phyloP scores from a whole-genome alignment of 2,113 vertebrate genomes.

The Chascanopsetta lugubris region DNA sequence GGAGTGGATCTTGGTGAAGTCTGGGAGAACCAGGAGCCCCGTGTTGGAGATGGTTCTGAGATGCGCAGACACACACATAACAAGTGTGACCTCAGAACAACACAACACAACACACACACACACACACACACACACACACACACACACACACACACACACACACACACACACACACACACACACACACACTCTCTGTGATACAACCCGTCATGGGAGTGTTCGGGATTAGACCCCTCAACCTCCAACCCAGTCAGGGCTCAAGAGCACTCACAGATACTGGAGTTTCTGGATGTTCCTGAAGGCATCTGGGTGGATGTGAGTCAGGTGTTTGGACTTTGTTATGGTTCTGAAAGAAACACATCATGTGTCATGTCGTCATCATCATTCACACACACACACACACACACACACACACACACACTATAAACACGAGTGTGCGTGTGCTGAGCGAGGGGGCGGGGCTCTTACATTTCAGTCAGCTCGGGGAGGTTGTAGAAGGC shows the following conservation, averaged over 20 bases:
- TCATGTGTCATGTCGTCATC: not conserved
- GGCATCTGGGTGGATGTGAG: constrained; percentile 67
- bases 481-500: constrained; percentile 76
- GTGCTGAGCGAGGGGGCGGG: too few relatives aligned
- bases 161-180: too few relatives aligned
- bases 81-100: constrained; percentile 26
- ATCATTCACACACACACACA: not conserved
- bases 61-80: constrained; percentile 26
- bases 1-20: constrained; percentile 75
- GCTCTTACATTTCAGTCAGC: constrained; percentile 75
- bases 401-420: not conserved
- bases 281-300: constrained; percentile 76
- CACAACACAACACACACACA: too few relatives aligned
- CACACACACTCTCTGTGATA: too few relatives aligned
- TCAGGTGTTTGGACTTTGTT: constrained; percentile 76
- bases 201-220: constrained; percentile 5
- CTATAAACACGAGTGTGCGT: too few relatives aligned
- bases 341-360: constrained; percentile 72
- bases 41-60: constrained; percentile 77
- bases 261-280: constrained; percentile 73
- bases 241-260: constrained; percentile 54
- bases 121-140: too few relatives aligned
- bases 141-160: too few relatives aligned
- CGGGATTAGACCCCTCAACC: constrained; percentile 51
- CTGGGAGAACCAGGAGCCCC: constrained; percentile 70